These are phyloP conservation scores for Cydia strobilella DNA, from an alignment of 1,140 invertebrate species.

Conservation along the genomic window DNA sequence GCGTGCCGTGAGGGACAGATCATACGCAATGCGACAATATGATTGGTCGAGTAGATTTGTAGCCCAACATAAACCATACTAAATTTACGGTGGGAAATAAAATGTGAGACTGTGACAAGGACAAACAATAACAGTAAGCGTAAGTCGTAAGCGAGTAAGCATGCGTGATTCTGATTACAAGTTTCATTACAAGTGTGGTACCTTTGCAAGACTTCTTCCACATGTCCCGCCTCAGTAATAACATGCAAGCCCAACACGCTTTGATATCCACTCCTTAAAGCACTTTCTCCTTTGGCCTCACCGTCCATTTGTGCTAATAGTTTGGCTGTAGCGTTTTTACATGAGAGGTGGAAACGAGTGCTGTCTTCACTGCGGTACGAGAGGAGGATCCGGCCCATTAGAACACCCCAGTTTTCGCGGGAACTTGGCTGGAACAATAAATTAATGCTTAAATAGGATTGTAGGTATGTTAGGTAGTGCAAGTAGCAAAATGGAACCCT, in stretches of 20 bases:
- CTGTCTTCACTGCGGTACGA: conserved; percentile 59
- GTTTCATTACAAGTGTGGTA: too few species aligned
- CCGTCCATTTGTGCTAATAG: conserved; percentile 63
- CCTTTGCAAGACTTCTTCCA: conserved; percentile 75
- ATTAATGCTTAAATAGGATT: background rate
- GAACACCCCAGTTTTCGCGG: conserved; percentile 70
- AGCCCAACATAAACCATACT: too few species aligned
- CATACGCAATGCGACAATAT: too few species aligned
- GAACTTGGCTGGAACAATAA: conserved; percentile 58
- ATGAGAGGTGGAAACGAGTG: conserved; percentile 46
- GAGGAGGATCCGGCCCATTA: conserved; percentile 66
- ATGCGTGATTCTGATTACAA: too few species aligned
- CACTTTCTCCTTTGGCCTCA: conserved; percentile 82
- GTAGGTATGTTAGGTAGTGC: too few species aligned
- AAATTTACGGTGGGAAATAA: too few species aligned
- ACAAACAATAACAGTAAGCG: too few species aligned
- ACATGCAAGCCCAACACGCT: conserved; percentile 87
- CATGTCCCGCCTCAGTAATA: conserved; percentile 82
- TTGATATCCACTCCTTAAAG: conserved; percentile 81
- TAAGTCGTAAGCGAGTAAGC: too few species aligned
- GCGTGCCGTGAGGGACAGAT: too few species aligned
- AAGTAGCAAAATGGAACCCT: too few species aligned
- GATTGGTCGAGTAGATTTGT: too few species aligned
- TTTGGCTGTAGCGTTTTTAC: conserved; percentile 51
- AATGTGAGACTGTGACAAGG: too few species aligned